Base-by-base conservation (phyloP, 2,888 invertebrate species). In the Drosophila meridiana region DNA sequence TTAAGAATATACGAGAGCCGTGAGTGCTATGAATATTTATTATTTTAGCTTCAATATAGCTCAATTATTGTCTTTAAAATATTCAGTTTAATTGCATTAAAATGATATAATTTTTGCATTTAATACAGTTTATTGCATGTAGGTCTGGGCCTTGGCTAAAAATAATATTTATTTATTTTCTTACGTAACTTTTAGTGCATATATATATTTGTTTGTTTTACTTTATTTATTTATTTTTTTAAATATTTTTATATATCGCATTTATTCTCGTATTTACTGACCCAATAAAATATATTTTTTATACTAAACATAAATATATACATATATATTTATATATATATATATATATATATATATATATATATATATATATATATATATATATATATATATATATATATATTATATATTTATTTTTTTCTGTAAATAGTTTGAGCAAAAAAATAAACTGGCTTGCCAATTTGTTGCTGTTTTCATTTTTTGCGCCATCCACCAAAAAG, bases 371-470 rank as follows among this genome's bases (percentile, higher is more conserved):
- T n/a, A n/a, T n/a, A n/a, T n/a, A n/a, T n/a, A n/a, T n/a, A n/a
- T n/a, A n/a, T n/a, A n/a, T n/a, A n/a, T n/a, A n/a, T n/a, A n/a
- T n/a, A n/a, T n/a, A n/a, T n/a, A n/a, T n/a, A n/a, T n/a, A n/a
- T n/a, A n/a, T n/a, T n/a, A n/a, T 72, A 64, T 57, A 20, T 52
- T 58, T 66, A 66, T 67, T 64, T 56, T 42, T 38, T 20, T 42
- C 9, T 76, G 50, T 56, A 32, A 45, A 58, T 48, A n/a, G 53
- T 69, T 73, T 69, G 38, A 65, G n/a, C n/a, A n/a, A 20, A 20
- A 1, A 20, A 13, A 28, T 75, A 78, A 77, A 78, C 80, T 66
- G 78, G 84, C 84, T 87, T 87, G 85, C 85, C 69, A 87, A 76
- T 87, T 80, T 76, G 26, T 66, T 72, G 28, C n/a, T 52, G 32